Evolutionary conservation across 2,888 invertebrate genomes (phyloP).

Genomic region (Mimumesa dahlbomi): DNA sequence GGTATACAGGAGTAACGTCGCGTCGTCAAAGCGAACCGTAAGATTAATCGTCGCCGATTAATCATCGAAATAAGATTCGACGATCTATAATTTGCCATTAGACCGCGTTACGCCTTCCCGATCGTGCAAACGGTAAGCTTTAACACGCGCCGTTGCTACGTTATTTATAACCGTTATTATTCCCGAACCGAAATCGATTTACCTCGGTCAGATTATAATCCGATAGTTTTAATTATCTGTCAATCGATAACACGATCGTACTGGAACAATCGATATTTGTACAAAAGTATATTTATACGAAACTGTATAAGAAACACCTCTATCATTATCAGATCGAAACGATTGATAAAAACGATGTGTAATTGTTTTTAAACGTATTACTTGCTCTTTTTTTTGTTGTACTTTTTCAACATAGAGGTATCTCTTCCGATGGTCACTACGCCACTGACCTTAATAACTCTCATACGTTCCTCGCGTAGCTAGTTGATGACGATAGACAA

Average conservation of each 20-base stretch:
- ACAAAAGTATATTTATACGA: too few species aligned
- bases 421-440: constrained; percentile 55
- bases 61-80: constrained; percentile 24
- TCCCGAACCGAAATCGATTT: background rate
- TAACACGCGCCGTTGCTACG: constrained; percentile 2
- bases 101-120: constrained; percentile 4
- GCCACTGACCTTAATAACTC: constrained; percentile 76
- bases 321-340: too few species aligned
- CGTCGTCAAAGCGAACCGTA: constrained; percentile 10
- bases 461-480: constrained; percentile 70
- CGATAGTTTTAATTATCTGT: constrained; percentile 1
- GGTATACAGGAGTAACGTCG: constrained; percentile 6
- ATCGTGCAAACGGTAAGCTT: constrained; percentile 5
- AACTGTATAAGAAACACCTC: too few species aligned
- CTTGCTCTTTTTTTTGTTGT: too few species aligned
- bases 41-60: constrained; percentile 39
- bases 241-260: too few species aligned
- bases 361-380: too few species aligned
- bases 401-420: constrained; percentile 1
- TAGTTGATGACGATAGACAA: constrained; percentile 74
- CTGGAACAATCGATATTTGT: too few species aligned
- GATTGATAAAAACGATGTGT: too few species aligned
- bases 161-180: constrained; percentile 36
- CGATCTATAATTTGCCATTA: constrained; percentile 24
- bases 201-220: background rate